Conservation (phyloP, 2,888 invertebrate genomes). For the Xestia rhomboidea region DNA sequence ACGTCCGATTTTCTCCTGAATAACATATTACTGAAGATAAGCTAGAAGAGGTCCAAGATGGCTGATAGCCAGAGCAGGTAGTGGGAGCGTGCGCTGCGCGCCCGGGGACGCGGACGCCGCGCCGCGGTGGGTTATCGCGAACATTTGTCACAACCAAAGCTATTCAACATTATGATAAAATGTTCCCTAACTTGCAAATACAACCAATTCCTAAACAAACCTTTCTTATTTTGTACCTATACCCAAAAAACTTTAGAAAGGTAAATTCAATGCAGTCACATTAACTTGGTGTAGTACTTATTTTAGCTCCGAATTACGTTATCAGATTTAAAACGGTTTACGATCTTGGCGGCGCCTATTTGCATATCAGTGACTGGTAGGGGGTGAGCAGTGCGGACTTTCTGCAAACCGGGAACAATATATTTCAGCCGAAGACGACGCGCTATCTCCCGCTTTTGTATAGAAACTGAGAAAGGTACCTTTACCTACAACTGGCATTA, state of each 20-base stretch:
- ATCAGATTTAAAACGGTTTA: slow-evolving; percentile 88
- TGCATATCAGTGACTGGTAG: slow-evolving; percentile 85
- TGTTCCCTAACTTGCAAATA: slow-evolving; percentile 65
- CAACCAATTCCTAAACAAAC: slow-evolving; percentile 54
- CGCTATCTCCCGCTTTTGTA: slow-evolving; percentile 84
- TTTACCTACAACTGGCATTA: slow-evolving; percentile 75
- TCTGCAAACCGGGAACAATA: slow-evolving; percentile 82
- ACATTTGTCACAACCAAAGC: slow-evolving; percentile 77
- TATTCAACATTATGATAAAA: slow-evolving; percentile 75
- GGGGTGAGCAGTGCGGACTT: slow-evolving; percentile 75
- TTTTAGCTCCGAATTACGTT: slow-evolving; percentile 82
- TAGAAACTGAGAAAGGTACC: slow-evolving; percentile 76
- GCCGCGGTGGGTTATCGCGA: slow-evolving; percentile 76
- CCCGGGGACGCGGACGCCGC: slow-evolving; percentile 39
- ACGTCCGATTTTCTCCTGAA: slow-evolving; percentile 76
- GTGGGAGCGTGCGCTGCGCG: slow-evolving; percentile 61
- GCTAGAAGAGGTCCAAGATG: slow-evolving; percentile 80
- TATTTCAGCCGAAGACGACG: slow-evolving; percentile 84
- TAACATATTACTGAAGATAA: slow-evolving; percentile 82
- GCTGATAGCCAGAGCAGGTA: slow-evolving; percentile 80
- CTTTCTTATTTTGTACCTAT: slow-evolving; percentile 44
- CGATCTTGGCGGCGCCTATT: slow-evolving; percentile 85
- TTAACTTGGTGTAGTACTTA: slow-evolving; percentile 70
- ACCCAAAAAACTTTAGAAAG: slow-evolving; percentile 55
- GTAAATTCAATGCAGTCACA: slow-evolving; percentile 66